Evolutionary conservation across 2,797 vertebrate genomes (phyloP).

Genomic region (Danio jaintianensis): DNA sequence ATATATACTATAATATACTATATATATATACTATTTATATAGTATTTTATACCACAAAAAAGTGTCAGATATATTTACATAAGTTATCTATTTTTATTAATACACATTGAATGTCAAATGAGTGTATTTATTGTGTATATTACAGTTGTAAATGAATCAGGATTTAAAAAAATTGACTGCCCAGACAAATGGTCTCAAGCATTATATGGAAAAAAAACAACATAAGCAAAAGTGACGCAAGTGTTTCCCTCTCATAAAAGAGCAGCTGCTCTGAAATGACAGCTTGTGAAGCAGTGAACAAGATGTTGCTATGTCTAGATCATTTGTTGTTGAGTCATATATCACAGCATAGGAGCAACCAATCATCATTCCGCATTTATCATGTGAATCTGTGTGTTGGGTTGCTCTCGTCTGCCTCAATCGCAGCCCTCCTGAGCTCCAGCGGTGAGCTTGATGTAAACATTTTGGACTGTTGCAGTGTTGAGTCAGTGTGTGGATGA

Average conservation of each 20-base stretch:
- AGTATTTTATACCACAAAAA: too few relatives aligned
- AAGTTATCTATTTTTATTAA: too few relatives aligned
- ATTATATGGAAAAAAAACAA: neutral
- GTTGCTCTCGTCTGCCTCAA: neutral
- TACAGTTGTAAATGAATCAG: neutral
- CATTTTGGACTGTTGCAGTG: slow-evolving; percentile 39
- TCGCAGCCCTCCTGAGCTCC: neutral
- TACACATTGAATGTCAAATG: too few relatives aligned
- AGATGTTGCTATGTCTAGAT: neutral
- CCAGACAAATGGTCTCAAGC: neutral
- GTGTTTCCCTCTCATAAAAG: slow-evolving; percentile 6
- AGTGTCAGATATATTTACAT: too few relatives aligned
- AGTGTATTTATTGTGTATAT: neutral
- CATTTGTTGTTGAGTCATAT: slow-evolving; percentile 27
- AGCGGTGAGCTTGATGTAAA: slow-evolving; percentile 60
- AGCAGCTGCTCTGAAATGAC: slow-evolving; percentile 20
- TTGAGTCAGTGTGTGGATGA: slow-evolving; percentile 42
- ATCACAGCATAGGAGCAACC: neutral
- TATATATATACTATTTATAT: too few relatives aligned
- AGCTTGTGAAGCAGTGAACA: slow-evolving; percentile 18
- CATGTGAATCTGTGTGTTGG: neutral
- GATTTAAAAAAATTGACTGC: neutral
- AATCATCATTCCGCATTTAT: slow-evolving; percentile 6
- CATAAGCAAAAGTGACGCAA: neutral
- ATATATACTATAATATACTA: too few relatives aligned